A percentile compares a stretch with the other conserved stretches of the same genome.
These are phyloP conservation scores for Meta bourneti DNA, from an alignment of 2,888 invertebrate genomes.

Conservation along the genomic window DNA sequence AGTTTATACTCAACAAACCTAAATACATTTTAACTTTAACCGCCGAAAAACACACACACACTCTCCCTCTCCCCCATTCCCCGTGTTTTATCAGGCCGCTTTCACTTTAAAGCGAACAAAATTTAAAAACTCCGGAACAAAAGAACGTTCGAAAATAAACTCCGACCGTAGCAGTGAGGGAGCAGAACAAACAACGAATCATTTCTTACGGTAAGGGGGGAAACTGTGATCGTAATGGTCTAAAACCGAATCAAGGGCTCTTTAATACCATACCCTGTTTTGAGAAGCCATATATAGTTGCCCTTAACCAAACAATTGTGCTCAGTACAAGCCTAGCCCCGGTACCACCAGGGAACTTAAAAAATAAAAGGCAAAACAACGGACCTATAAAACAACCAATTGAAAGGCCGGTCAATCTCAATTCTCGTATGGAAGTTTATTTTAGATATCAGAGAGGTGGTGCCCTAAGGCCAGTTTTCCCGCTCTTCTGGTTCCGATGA, in stretches of 20 bases:
- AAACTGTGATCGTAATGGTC: slow-evolving; percentile 61
- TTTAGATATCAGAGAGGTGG: slow-evolving; percentile 67
- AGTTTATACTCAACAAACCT: slow-evolving; percentile 44
- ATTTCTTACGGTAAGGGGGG: slow-evolving; percentile 62
- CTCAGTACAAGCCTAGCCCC: neutral
- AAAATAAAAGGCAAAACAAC: slow-evolving; percentile 64
- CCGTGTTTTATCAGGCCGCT: slow-evolving; percentile 28
- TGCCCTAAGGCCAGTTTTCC: slow-evolving; percentile 52
- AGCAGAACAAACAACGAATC: slow-evolving; percentile 72
- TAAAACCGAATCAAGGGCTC: slow-evolving; percentile 72
- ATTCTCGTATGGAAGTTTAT: slow-evolving; percentile 71
- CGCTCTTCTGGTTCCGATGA: slow-evolving; percentile 4
- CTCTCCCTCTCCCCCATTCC: slow-evolving; percentile 17
- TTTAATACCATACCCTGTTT: slow-evolving; percentile 69
- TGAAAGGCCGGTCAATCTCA: slow-evolving; percentile 73
- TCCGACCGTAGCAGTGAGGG: slow-evolving; percentile 49
- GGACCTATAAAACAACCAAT: slow-evolving; percentile 71
- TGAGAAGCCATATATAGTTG: slow-evolving; percentile 69
- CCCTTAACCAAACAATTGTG: slow-evolving; percentile 72
- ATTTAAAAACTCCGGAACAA: neutral
- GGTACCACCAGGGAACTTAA: slow-evolving; percentile 40
- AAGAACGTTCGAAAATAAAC: slow-evolving; percentile 67
- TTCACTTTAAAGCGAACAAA: slow-evolving; percentile 38
- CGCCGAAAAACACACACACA: slow-evolving; percentile 10
- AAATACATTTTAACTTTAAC: slow-evolving; percentile 64